Evolutionary conservation across 2,888 invertebrate species (phyloP).

Genomic region (Pachycephus smyrnensis): DNA sequence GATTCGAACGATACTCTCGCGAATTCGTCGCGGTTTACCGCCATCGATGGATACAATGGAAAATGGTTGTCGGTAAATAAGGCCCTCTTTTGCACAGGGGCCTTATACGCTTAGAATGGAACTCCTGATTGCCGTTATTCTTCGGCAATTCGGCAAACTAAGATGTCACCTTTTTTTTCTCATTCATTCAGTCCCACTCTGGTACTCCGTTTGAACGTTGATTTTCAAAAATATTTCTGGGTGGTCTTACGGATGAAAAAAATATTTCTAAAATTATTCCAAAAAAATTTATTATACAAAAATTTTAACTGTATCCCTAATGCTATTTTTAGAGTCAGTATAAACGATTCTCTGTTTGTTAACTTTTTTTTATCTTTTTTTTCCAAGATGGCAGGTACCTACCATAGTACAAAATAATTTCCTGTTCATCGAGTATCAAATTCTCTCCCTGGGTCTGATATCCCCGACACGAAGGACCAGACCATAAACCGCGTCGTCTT

Average conservation of each 20-base stretch:
- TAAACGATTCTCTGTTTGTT: no score
- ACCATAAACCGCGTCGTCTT: conserved; percentile 1
- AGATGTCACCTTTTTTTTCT: neutral
- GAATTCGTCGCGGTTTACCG: conserved; percentile 25
- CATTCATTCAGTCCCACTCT: neutral
- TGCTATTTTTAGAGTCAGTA: no score
- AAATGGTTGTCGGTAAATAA: conserved; percentile 20
- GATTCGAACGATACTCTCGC: conserved; percentile 14
- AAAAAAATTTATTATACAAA: neutral
- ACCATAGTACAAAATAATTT: neutral
- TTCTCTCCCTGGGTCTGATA: neutral
- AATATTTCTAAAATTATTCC: no score
- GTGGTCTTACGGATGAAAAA: neutral
- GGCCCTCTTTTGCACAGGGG: conserved; percentile 2
- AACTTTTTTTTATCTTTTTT: neutral
- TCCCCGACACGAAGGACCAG: neutral
- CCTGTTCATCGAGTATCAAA: neutral
- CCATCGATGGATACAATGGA: conserved; percentile 20
- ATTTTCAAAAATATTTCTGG: neutral
- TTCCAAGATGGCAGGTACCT: neutral
- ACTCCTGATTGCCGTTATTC: conserved; percentile 5
- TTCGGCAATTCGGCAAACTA: neutral
- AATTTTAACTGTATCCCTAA: no score
- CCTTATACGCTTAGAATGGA: neutral
- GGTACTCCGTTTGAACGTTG: neutral